These are phyloP conservation scores for Argopecten irradians DNA, from an alignment of 1,140 invertebrate genomes.

Conservation along the genomic window DNA sequence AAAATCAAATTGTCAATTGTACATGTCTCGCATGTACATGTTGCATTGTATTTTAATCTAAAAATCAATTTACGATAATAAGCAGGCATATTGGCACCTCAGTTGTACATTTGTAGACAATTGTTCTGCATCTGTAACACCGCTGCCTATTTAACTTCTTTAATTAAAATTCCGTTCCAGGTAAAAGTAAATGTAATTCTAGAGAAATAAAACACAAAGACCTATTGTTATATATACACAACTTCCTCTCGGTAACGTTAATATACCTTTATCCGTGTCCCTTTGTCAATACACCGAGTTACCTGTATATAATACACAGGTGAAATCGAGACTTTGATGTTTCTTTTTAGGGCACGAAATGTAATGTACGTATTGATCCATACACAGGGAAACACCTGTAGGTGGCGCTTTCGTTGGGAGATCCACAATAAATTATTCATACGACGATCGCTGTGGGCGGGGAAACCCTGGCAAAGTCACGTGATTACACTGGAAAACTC, in stretches of 20 bases:
- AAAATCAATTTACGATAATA: too few relatives aligned
- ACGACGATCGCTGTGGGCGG: constrained; percentile 52
- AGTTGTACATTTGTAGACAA: too few relatives aligned
- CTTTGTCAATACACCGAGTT: constrained; percentile 16
- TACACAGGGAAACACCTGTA: constrained; percentile 30
- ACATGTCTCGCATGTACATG: too few relatives aligned
- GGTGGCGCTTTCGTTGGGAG: constrained; percentile 24
- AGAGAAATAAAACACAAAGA: neutral
- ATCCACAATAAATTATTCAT: constrained; percentile 47
- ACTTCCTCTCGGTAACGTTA: neutral
- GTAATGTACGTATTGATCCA: constrained; percentile 15
- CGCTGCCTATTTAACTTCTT: neutral
- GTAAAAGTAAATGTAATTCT: neutral
- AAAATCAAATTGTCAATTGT: too few relatives aligned
- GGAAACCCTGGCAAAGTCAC: constrained; percentile 54
- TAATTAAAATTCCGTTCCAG: neutral
- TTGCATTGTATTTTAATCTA: too few relatives aligned
- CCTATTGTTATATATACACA: neutral
- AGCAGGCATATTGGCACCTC: too few relatives aligned
- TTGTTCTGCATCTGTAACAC: too few relatives aligned
- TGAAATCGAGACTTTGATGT: constrained; percentile 21
- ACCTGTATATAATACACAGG: constrained; percentile 9
- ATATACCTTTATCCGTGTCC: neutral
- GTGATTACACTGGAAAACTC: constrained; percentile 52
- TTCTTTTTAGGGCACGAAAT: constrained; percentile 21